Percentiles rank a stretch among this genome's conserved stretches.
These are phyloP conservation scores for Bellardia pandia DNA, from an alignment of 2,888 invertebrate species.

Conservation along the genomic window DNA sequence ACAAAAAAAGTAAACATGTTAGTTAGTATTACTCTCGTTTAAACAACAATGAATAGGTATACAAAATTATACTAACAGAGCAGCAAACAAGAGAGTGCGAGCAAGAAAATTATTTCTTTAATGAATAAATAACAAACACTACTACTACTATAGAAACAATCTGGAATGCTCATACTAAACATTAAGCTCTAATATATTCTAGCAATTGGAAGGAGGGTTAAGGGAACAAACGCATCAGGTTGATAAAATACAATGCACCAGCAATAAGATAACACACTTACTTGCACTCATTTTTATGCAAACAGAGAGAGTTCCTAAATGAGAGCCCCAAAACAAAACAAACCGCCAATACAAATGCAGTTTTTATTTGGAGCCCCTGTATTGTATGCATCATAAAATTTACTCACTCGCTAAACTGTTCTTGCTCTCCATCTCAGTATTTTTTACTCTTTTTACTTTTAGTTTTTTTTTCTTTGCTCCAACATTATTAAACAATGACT, in stretches of 20 bases:
- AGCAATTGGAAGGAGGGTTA: neutral
- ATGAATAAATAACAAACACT: constrained; percentile 8
- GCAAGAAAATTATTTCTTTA: constrained; percentile 22
- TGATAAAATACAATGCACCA: constrained; percentile 11
- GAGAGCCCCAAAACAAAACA: constrained; percentile 18
- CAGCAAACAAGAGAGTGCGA: constrained; percentile 25
- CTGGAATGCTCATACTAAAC: constrained; percentile 29
- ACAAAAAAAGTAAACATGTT: constrained; percentile 24
- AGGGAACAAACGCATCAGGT: constrained; percentile 34
- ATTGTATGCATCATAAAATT: constrained; percentile 21
- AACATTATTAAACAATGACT: constrained; percentile 68
- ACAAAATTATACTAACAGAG: constrained; percentile 5
- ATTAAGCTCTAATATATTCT: constrained; percentile 41
- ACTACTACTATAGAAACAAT: constrained; percentile 47
- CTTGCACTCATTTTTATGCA: neutral
- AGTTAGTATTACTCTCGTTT: constrained; percentile 50
- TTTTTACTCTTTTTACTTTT: constrained; percentile 11
- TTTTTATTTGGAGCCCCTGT: constrained; percentile 28
- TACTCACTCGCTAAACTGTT: constrained; percentile 28
- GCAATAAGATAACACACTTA: neutral
- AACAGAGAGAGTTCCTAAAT: constrained; percentile 21
- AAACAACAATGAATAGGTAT: constrained; percentile 45
- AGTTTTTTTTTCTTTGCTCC: constrained; percentile 10
- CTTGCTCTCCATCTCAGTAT: constrained; percentile 40
- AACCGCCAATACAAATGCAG: constrained; percentile 42